Conservation (phyloP, 1,140 invertebrate species). For the Augochlora pura region DNA sequence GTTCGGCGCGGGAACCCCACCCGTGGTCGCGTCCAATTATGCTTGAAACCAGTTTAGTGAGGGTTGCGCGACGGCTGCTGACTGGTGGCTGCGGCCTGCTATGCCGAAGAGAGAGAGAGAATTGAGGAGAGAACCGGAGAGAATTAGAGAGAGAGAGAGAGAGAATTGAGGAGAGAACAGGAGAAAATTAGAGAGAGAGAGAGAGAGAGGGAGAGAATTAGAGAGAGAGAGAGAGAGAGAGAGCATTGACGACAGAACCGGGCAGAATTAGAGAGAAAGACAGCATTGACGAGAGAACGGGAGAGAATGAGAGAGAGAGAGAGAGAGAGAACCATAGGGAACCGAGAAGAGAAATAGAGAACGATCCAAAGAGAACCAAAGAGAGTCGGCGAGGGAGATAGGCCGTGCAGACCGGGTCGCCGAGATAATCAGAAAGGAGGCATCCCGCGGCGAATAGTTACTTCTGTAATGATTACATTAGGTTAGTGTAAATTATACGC, state of each 20-base stretch:
- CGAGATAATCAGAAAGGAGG: slow-evolving; percentile 21
- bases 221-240: background rate
- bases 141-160: too few relatives aligned
- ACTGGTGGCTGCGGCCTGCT: slow-evolving; percentile 17
- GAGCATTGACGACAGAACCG: too few relatives aligned
- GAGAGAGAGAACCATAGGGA: background rate
- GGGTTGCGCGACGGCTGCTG: slow-evolving; percentile 28
- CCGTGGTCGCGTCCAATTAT: slow-evolving; percentile 71
- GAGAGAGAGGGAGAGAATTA: too few relatives aligned
- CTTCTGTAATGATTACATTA: slow-evolving; percentile 44
- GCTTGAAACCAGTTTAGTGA: slow-evolving; percentile 67
- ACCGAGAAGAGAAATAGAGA: background rate
- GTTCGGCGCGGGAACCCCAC: background rate
- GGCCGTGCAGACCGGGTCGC: too few relatives aligned
- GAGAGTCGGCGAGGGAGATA: background rate
- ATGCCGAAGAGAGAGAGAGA: too few relatives aligned
- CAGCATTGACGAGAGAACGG: too few relatives aligned
- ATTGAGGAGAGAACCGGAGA: too few relatives aligned
- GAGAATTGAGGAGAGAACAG: too few relatives aligned
- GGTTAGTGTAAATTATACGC: slow-evolving; percentile 41
- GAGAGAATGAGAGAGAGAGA: too few relatives aligned
- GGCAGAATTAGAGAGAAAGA: too few relatives aligned
- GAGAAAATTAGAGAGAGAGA: too few relatives aligned
- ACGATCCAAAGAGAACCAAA: background rate
- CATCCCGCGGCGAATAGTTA: slow-evolving; percentile 38